phyloP scores from a whole-genome alignment of 2,888 invertebrate species.

The Drosophila tanythrix region DNA sequence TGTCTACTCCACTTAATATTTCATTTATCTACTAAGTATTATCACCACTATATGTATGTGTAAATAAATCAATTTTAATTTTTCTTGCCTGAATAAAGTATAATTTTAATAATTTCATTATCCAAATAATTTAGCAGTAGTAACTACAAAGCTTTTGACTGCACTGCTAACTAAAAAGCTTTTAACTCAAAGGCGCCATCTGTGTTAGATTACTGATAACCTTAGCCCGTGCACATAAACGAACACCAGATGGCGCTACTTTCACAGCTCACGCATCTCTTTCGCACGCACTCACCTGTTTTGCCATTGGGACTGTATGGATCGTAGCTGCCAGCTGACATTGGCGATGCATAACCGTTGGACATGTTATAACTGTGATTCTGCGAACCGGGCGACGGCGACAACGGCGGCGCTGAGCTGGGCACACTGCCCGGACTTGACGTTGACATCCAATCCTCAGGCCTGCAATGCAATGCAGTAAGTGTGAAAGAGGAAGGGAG shows the following conservation, averaged over 20 bases:
- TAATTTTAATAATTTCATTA: neutral
- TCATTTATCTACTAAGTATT: neutral
- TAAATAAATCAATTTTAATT: neutral
- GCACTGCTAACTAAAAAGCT: neutral
- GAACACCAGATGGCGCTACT: constrained; percentile 41
- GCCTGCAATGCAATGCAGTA: constrained; percentile 55
- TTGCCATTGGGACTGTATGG: constrained; percentile 95
- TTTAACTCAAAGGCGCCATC: constrained; percentile 34
- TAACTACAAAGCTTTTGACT: neutral
- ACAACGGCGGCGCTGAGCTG: constrained; percentile 88
- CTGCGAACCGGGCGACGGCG: constrained; percentile 88
- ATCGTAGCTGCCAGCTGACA: constrained; percentile 95
- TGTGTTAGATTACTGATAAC: neutral
- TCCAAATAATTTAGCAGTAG: neutral
- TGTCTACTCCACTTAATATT: neutral
- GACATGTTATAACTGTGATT: constrained; percentile 85
- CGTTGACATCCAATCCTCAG: constrained; percentile 88
- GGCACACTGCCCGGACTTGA: constrained; percentile 87
- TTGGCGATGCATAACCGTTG: constrained; percentile 93
- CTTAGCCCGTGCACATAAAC: neutral
- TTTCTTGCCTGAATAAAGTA: neutral
- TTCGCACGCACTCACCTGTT: constrained; percentile 89
- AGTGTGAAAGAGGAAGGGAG: neutral
- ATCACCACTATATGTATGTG: neutral
- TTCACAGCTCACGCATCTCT: neutral